Percentiles rank a stretch among this genome's conserved stretches.
Conservation (phyloP, 2,888 invertebrate genomes). For the Macrostomum cliftonense region DNA sequence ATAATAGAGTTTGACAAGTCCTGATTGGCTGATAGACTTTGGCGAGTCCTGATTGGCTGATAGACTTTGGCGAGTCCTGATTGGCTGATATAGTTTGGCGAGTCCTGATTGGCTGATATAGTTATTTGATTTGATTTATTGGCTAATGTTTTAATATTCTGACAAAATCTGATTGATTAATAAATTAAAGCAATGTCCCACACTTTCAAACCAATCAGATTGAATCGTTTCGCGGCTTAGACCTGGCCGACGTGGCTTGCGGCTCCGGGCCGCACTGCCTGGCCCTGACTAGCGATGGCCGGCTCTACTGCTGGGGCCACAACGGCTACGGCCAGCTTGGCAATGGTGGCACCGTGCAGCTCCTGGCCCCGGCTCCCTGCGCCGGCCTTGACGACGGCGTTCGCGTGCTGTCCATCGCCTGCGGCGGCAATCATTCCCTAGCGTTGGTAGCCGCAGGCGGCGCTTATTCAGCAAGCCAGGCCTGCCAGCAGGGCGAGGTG, state of each 20-base stretch:
- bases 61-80: too few relatives aligned
- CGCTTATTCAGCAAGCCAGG: constrained; percentile 23
- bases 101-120: too few relatives aligned
- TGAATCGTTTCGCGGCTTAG: not conserved
- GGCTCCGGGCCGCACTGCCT: constrained; percentile 47
- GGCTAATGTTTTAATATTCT: too few relatives aligned
- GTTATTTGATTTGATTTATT: too few relatives aligned
- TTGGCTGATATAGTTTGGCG: too few relatives aligned
- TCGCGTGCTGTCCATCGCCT: constrained; percentile 42
- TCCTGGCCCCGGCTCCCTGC: constrained; percentile 40
- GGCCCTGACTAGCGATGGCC: constrained; percentile 42
- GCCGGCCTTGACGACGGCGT: constrained; percentile 23
- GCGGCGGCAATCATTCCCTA: constrained; percentile 46
- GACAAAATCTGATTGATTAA: too few relatives aligned
- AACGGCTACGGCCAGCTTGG: constrained; percentile 46
- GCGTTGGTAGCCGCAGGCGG: constrained; percentile 42
- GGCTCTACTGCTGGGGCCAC: constrained; percentile 46
- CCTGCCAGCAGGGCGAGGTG: constrained; percentile 30
- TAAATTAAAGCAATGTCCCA: too few relatives aligned
- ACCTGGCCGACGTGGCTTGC: constrained; percentile 42
- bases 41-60: too few relatives aligned
- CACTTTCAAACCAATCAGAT: not conserved
- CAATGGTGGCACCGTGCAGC: constrained; percentile 44
- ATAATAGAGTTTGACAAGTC: too few relatives aligned
- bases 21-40: too few relatives aligned